Conservation (phyloP, 2,113 vertebrate species). For the Mormoops blainvillei region DNA sequence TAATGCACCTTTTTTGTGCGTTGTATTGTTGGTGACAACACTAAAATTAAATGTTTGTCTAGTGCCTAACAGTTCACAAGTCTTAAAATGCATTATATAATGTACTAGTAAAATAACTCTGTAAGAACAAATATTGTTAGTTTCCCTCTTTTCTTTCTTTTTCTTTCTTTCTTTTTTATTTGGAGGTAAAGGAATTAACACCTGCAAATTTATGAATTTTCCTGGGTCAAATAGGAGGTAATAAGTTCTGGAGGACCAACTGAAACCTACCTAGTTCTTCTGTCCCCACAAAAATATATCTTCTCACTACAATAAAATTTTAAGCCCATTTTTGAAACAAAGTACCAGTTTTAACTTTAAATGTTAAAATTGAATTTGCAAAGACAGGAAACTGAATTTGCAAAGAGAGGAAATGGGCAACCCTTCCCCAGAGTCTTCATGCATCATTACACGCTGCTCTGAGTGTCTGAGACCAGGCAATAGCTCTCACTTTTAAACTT, state of each 20-base stretch:
- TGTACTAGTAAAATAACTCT: not conserved
- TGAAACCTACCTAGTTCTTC: not conserved
- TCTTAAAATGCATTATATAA: not conserved
- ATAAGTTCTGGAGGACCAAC: not conserved
- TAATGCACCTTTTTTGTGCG: not conserved
- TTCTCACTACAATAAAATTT: not conserved
- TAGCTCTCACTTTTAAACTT: constrained; percentile 6
- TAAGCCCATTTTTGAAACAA: not conserved
- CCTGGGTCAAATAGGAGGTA: not conserved
- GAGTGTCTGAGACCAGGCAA: not conserved
- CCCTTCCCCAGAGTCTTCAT: not conserved
- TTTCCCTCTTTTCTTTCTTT: not conserved
- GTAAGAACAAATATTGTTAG: not conserved
- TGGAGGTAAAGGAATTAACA: not conserved
- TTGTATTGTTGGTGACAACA: too few species aligned
- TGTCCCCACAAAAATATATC: not conserved
- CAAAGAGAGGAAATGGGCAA: not conserved
- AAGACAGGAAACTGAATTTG: not conserved
- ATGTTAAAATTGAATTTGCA: not conserved
- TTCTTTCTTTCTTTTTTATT: not conserved
- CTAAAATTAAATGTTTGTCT: not conserved
- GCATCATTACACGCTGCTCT: not conserved
- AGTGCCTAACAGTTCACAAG: not conserved
- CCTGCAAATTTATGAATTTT: not conserved
- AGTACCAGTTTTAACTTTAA: not conserved